Conservation (phyloP, 2,113 vertebrate genomes). For the Ceyx cyanopectus region DNA sequence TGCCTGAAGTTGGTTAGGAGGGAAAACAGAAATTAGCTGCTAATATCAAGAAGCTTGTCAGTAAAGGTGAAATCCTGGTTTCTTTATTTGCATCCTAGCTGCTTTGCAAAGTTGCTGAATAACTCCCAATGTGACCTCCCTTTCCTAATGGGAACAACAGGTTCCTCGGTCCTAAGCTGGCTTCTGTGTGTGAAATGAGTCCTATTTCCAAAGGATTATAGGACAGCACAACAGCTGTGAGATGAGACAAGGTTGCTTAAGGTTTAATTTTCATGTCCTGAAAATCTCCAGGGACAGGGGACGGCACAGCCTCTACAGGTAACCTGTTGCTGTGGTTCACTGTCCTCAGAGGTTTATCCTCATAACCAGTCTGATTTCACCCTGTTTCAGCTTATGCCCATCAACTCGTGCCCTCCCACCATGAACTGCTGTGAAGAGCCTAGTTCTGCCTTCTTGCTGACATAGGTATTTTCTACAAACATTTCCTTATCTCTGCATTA, state of each 20-base stretch:
- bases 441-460: not conserved
- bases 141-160: not conserved
- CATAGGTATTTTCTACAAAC: not conserved
- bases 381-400: accelerated
- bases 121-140: not conserved
- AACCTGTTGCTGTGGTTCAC: not conserved
- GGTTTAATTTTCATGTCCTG: not conserved
- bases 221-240: not conserved
- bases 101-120: not conserved
- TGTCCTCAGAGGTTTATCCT: not conserved
- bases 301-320: not conserved
- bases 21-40: not conserved
- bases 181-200: not conserved
- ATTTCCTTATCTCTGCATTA: not conserved
- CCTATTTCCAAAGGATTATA: not conserved
- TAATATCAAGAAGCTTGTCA: not conserved
- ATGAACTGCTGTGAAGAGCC: not conserved
- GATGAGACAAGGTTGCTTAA: not conserved
- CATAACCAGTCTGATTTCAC: not conserved
- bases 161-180: accelerated
- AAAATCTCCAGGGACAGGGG: not conserved
- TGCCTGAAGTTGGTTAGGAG: not conserved
- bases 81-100: not conserved
- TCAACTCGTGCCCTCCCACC: not conserved
- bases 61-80: not conserved